Conservation (phyloP, 2,797 vertebrate genomes). For the Zalophus californianus region DNA sequence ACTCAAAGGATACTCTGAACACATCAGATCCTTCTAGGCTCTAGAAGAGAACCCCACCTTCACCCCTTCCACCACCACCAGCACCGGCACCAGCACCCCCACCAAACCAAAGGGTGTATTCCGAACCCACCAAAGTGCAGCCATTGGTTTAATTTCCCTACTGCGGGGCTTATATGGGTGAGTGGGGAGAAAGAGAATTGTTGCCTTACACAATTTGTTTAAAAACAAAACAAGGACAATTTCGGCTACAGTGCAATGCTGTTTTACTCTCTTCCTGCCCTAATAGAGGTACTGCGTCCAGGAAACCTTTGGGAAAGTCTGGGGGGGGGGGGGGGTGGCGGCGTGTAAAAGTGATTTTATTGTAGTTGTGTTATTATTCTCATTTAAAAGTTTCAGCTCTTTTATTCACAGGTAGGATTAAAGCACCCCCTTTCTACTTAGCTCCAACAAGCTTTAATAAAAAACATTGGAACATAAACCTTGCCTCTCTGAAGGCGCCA, state of each 20-base stretch:
- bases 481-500: slow-evolving; percentile 22
- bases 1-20: background rate
- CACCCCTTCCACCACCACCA: background rate
- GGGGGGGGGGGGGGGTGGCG: background rate
- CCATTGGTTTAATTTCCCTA: background rate
- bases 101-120: background rate
- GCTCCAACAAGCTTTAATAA: slow-evolving; percentile 54
- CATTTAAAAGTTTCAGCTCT: slow-evolving; percentile 16
- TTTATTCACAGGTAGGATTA: slow-evolving; percentile 29
- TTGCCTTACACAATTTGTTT: background rate
- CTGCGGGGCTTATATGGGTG: background rate
- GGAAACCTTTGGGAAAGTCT: background rate
- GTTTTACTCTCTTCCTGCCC: background rate
- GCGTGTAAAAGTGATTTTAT: background rate
- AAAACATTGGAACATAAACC: slow-evolving; percentile 31
- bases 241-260: background rate
- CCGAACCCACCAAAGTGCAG: background rate
- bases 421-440: slow-evolving; percentile 49
- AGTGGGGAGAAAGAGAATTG: background rate
- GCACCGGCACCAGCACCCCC: no score
- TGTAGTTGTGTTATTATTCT: slow-evolving; percentile 25
- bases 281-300: background rate
- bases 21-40: background rate
- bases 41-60: background rate
- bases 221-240: background rate